Evolutionary conservation across 2,888 invertebrate genomes (phyloP), one percentile per base, ranked within the genome.

Genomic region (Drosophila lutescens): DNA sequence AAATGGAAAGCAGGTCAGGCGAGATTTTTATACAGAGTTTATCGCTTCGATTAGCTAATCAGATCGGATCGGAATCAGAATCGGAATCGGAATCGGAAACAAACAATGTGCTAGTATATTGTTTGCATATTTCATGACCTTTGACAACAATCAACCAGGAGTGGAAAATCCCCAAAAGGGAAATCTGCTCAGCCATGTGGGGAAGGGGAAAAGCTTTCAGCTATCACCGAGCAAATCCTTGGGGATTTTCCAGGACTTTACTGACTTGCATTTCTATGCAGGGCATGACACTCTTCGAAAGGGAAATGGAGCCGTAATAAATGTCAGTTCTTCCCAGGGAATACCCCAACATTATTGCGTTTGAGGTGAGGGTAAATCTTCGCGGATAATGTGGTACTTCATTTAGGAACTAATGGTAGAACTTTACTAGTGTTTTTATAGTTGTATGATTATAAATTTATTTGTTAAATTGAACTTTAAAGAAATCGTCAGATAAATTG

Each of bases 221-320:
- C 78, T 70, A 85, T 85, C 72, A 80, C 74, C 73, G 69, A 65
- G 44, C 54, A 85, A 86, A 80, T 86, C 85, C 87, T 61, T 57
- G 54, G 61, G 87, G 85, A 86, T 87, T 81, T 84, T 68, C 56
- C 26, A 67, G 61, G 69, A 61, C 17, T 57, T 79, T 77, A 77
- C 86, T 74, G 85, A 76, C 87, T 87, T 85, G 85, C 87, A 82
- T 87, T 78, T 82, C 82, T 77, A 76, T 76, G 54, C 76, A 79
- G 46, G 65, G 34, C 46, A 47, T 34, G 15, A 53, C 65, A 47
- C 50, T 61, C 65, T 58, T 41, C 46, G 43, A 34, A 32, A 23
- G 68, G 69, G 55, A 69, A 41, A 55, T 53, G 41, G 36, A 30
- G 61, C 56, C 36, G 67, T 77, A 79, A 74, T 80, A 83, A 82